phyloP scores from a whole-genome alignment of 2,797 vertebrate genomes.

The Notoglanidium macrostoma region DNA sequence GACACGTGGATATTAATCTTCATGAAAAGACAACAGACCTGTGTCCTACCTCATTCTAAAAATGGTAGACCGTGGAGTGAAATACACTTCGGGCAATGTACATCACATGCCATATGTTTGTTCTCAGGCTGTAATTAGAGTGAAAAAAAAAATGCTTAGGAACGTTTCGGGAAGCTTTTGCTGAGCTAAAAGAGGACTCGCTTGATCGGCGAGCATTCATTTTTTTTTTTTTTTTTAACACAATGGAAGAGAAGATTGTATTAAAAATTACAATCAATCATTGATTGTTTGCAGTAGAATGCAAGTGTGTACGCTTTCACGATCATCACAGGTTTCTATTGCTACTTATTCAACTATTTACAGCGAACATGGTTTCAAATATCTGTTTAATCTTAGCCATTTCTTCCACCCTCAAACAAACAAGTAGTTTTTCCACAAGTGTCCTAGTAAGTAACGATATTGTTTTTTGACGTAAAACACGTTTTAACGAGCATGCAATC shows the following conservation, averaged over 20 bases:
- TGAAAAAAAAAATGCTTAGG: background rate
- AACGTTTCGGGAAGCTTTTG: background rate
- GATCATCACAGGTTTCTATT: background rate
- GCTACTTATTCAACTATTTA: background rate
- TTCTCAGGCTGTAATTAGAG: background rate
- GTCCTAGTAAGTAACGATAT: background rate
- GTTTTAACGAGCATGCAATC: background rate
- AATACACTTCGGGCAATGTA: constrained; percentile 22
- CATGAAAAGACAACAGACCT: constrained; percentile 64
- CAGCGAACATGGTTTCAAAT: background rate
- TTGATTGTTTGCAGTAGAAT: background rate
- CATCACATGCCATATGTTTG: constrained; percentile 32
- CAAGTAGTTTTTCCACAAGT: background rate
- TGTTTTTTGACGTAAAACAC: background rate
- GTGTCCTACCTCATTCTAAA: constrained; percentile 61
- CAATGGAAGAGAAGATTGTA: background rate
- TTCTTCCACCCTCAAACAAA: background rate
- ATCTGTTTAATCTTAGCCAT: too few relatives aligned
- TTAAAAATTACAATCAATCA: background rate
- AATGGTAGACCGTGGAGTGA: constrained; percentile 37
- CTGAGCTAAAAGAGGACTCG: background rate
- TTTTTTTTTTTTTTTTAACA: background rate
- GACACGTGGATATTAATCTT: constrained; percentile 68
- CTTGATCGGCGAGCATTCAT: background rate
- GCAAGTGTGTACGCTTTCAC: background rate